A percentile compares a stretch with the other conserved stretches of the same genome.
Evolutionary conservation across 2,888 invertebrate species (phyloP).

Genomic region (Heliothis peltigera): DNA sequence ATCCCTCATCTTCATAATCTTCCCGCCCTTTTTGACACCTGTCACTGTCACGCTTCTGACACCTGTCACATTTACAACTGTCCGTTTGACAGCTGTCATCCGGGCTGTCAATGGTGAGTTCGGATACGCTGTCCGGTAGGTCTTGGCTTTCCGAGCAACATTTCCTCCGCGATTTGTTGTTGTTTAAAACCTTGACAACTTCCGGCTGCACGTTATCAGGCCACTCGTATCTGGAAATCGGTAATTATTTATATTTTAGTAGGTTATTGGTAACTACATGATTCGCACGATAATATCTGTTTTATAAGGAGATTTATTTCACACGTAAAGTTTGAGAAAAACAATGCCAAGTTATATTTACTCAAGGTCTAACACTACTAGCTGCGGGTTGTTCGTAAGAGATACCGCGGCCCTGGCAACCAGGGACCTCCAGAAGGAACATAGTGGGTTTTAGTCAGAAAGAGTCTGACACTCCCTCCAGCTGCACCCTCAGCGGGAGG

Average conservation of each 20-base stretch:
- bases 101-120: conserved; percentile 44
- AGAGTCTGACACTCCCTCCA: no score
- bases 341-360: no score
- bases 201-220: conserved; percentile 89
- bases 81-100: conserved; percentile 47
- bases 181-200: conserved; percentile 77
- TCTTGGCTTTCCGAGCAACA: conserved; percentile 71
- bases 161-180: conserved; percentile 67
- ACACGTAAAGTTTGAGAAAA: no score
- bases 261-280: not conserved
- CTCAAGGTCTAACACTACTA: no score
- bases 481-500: no score
- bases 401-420: no score
- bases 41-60: conserved; percentile 34
- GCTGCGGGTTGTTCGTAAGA: no score
- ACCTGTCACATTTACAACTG: conserved; percentile 46
- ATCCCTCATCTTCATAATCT: conserved; percentile 60
- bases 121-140: conserved; percentile 31
- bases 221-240: conserved; percentile 93
- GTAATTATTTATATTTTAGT: conserved; percentile 27
- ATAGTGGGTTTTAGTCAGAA: no score
- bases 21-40: conserved; percentile 55
- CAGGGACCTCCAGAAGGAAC: no score
- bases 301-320: not conserved
- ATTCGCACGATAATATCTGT: not conserved